Conservation (phyloP, 2,113 vertebrate species). For the Equus quagga region DNA sequence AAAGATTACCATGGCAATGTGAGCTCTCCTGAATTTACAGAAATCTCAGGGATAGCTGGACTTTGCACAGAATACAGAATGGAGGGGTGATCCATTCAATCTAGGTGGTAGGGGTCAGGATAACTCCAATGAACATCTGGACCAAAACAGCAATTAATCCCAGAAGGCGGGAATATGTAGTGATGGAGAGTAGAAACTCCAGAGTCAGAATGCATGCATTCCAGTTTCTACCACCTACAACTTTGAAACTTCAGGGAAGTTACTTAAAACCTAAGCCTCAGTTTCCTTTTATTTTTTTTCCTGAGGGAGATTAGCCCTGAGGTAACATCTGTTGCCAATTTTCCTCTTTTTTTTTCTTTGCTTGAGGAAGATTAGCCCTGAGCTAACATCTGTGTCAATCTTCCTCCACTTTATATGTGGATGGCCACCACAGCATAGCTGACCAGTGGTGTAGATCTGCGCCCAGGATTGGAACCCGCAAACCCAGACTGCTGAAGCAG, state of each 20-base stretch:
- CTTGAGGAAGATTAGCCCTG: too few species aligned
- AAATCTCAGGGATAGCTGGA: background rate
- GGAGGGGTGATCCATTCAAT: background rate
- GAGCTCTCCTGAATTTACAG: background rate
- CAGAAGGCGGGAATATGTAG: background rate
- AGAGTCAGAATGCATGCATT: background rate
- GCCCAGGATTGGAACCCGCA: too few species aligned
- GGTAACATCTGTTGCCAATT: too few species aligned
- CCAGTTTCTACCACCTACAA: background rate
- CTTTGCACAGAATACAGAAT: background rate
- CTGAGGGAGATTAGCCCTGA: too few species aligned
- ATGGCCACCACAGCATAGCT: too few species aligned
- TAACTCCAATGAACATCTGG: background rate
- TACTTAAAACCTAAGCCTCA: background rate
- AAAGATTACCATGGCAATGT: background rate
- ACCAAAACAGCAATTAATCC: background rate
- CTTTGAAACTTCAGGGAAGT: background rate
- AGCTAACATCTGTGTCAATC: too few species aligned
- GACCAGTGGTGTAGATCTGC: too few species aligned
- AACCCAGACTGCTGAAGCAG: too few species aligned
- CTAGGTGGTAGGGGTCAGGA: background rate
- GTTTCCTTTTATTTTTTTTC: too few species aligned
- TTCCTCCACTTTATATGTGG: too few species aligned
- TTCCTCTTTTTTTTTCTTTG: too few species aligned
- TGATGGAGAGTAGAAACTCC: background rate